These are phyloP conservation scores for Panthera tigris DNA, from an alignment of 2,113 vertebrate genomes.

Conservation along the genomic window DNA sequence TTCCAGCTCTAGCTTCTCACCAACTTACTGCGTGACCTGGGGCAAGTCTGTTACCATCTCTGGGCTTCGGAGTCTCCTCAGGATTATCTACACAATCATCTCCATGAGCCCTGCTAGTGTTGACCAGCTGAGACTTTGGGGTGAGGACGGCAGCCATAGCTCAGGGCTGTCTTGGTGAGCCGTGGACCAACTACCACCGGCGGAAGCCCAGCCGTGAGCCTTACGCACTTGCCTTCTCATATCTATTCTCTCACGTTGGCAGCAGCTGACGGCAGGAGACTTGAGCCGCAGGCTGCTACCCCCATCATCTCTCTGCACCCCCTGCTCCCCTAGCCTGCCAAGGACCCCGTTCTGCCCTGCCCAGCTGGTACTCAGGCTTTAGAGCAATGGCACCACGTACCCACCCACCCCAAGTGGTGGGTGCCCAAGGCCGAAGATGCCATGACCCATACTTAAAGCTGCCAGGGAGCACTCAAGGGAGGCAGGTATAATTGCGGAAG, in stretches of 20 bases:
- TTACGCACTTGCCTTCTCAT: background rate
- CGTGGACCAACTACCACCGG: background rate
- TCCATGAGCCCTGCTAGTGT: background rate
- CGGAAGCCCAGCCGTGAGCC: background rate
- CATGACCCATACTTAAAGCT: background rate
- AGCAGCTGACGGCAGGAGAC: background rate
- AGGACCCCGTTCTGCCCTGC: background rate
- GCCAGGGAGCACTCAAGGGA: background rate
- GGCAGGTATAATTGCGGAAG: conserved; percentile 31
- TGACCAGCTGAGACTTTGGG: background rate
- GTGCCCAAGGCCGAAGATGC: background rate
- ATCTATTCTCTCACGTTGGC: background rate
- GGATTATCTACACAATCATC: background rate
- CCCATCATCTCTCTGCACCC: background rate
- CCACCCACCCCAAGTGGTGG: background rate
- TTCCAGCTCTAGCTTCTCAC: background rate
- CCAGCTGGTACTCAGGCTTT: background rate
- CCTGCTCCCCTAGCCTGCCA: background rate
- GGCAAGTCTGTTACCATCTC: background rate
- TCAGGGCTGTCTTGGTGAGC: background rate
- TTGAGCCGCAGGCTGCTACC: background rate
- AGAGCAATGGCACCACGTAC: background rate
- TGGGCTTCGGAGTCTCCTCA: background rate
- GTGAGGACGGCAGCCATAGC: background rate
- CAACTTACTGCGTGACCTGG: background rate